Evolutionary conservation across 2,113 vertebrate genomes (phyloP).

Genomic region (Stegastes partitus): DNA sequence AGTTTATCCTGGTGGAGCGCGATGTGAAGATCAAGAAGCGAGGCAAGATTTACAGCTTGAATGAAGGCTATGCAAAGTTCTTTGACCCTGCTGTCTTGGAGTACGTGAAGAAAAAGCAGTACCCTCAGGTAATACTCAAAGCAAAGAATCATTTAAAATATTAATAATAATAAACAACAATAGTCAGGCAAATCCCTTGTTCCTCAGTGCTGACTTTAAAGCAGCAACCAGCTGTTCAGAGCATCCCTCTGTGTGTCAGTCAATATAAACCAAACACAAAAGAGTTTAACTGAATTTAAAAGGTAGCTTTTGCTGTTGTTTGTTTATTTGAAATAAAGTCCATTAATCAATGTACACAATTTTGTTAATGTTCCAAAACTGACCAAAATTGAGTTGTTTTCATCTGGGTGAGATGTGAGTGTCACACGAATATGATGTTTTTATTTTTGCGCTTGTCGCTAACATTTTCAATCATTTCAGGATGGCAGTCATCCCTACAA

Average conservation of each 20-base stretch:
- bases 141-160: too few relatives aligned
- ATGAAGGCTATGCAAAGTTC: conserved; percentile 96
- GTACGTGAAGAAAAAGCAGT: conserved; percentile 95
- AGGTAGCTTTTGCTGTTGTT: too few relatives aligned
- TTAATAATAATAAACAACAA: too few relatives aligned
- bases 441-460: not conserved
- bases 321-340: too few relatives aligned
- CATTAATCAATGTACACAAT: too few relatives aligned
- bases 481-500: conserved; percentile 92
- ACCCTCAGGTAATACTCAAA: conserved; percentile 86
- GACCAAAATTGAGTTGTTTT: not conserved
- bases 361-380: too few relatives aligned
- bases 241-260: too few relatives aligned
- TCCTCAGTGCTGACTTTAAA: too few relatives aligned
- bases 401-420: not conserved
- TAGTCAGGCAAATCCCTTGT: too few relatives aligned
- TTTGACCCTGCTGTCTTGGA: conserved; percentile 92
- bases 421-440: not conserved
- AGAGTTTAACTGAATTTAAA: too few relatives aligned
- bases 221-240: too few relatives aligned
- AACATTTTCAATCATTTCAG: conserved; percentile 64
- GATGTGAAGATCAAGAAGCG: conserved; percentile 96
- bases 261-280: too few relatives aligned
- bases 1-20: conserved; percentile 94
- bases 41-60: conserved; percentile 97